Base-by-base conservation (phyloP, 1,140 invertebrate genomes). In the Drusus annulatus region DNA sequence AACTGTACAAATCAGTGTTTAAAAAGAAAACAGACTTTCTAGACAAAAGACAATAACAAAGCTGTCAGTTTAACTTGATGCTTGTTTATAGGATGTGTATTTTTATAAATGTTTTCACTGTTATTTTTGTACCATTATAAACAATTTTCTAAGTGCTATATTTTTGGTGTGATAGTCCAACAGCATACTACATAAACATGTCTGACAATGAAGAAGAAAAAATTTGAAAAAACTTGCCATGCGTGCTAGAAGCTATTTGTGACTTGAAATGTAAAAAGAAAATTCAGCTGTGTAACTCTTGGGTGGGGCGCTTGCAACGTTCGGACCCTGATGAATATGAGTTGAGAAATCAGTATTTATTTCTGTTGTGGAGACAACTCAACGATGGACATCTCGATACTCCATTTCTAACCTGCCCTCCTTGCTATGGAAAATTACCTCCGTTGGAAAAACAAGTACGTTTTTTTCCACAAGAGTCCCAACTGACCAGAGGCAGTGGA, bases 41-140 rank as follows among this genome's bases (percentile, higher is more conserved):
- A 69, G 28, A 69, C 65, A 69, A 69, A 69, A 50, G 65, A 69
- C 36, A 45, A 74, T 16, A 13, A 54, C 6, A 19, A 28, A 54
- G 51, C 69, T 74, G 69, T 74, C 69, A 74, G 8, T 50, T 51
- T 50, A 17, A 19, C 17, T 50, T 74, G 28, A 25, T 28, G 13
- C n/a, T 23, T 74, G 23, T 74, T 74, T 74, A 7, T 54, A 74
- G 21, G 21, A 56, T 74, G 51, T 74, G 51, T 74, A 74, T 52
- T 74, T 74, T 74, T 74, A 54, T 51, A 74, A 28, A 74, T 74
- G 69, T 28, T 74, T 56, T 54, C 5, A 54, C 28, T 56, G 10
- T 74, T 13, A 45, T 45, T 74, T 74, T 74, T 74, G 10, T 56
- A 25, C 0, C n/a, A 56, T 7, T 74, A 54, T 74, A 74, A 74